Evolutionary conservation across 2,113 vertebrate genomes (phyloP).

Genomic region (Chlorodrepanis virens): DNA sequence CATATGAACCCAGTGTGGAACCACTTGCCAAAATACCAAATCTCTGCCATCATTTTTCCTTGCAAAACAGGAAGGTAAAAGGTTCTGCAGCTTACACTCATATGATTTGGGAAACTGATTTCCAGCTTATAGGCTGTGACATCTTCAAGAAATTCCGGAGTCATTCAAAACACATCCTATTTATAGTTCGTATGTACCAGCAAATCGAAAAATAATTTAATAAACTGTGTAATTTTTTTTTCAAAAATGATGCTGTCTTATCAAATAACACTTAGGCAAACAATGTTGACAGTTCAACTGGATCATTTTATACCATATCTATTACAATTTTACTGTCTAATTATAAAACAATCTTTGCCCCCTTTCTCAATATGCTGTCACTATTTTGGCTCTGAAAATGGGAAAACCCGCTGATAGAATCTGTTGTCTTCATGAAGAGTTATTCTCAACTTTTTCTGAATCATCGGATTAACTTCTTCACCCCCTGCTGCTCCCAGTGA

Average conservation of each 20-base stretch:
- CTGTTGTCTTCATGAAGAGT: neutral
- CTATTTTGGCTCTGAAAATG: slow-evolving; percentile 22
- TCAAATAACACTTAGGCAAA: slow-evolving; percentile 43
- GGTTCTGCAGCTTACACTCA: accelerated
- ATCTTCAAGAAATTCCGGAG: neutral
- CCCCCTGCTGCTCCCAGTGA: neutral
- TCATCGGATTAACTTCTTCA: neutral
- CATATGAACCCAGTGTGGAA: neutral
- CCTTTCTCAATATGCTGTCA: neutral
- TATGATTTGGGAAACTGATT: neutral
- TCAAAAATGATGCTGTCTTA: slow-evolving; percentile 33
- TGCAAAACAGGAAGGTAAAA: neutral
- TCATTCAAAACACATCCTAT: neutral
- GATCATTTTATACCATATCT: slow-evolving; percentile 48
- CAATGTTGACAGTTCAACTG: slow-evolving; percentile 39
- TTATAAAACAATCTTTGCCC: neutral
- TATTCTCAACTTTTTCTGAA: neutral
- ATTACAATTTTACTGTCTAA: slow-evolving; percentile 37
- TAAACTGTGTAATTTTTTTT: slow-evolving; percentile 49
- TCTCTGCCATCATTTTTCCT: neutral
- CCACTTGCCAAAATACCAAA: neutral
- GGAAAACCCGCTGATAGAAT: neutral
- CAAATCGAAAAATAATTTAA: slow-evolving; percentile 39
- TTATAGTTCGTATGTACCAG: neutral
- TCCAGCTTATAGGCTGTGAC: neutral